A percentile compares a stretch with the other conserved stretches of the same genome.
These are phyloP conservation scores for Andricus curvator DNA, from an alignment of 2,888 invertebrate genomes.

Conservation along the genomic window DNA sequence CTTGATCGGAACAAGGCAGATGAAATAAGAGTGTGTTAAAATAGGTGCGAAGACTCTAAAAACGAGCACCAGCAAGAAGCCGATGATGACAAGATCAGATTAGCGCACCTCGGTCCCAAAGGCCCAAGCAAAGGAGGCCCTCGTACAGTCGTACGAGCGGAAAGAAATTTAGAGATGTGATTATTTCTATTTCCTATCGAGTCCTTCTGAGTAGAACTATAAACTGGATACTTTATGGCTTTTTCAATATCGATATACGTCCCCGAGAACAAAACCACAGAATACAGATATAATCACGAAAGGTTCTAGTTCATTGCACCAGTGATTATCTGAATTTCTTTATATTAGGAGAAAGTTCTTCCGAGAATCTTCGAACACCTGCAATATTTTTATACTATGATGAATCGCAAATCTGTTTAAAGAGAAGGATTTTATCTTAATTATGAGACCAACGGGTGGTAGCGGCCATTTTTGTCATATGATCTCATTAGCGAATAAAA, in stretches of 20 bases:
- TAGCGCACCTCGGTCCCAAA: background rate
- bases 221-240: slow-evolving; percentile 7
- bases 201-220: background rate
- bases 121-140: background rate
- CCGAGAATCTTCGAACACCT: background rate
- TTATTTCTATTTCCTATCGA: slow-evolving; percentile 19
- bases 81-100: slow-evolving; percentile 38
- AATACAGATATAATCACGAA: background rate
- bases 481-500: background rate
- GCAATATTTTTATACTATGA: too few species aligned
- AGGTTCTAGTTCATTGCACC: background rate
- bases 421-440: background rate
- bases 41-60: slow-evolving; percentile 38
- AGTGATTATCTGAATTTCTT: background rate
- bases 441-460: background rate
- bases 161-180: slow-evolving; percentile 9
- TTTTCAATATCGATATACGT: background rate
- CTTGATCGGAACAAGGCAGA: slow-evolving; percentile 13
- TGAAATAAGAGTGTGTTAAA: slow-evolving; percentile 33
- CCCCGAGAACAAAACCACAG: background rate
- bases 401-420: too few species aligned
- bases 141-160: background rate
- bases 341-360: slow-evolving; percentile 23
- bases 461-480: background rate
- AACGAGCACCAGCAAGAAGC: slow-evolving; percentile 10